Evolutionary conservation across 2,113 vertebrate species (phyloP).

Genomic region (Pardalotus punctatus): DNA sequence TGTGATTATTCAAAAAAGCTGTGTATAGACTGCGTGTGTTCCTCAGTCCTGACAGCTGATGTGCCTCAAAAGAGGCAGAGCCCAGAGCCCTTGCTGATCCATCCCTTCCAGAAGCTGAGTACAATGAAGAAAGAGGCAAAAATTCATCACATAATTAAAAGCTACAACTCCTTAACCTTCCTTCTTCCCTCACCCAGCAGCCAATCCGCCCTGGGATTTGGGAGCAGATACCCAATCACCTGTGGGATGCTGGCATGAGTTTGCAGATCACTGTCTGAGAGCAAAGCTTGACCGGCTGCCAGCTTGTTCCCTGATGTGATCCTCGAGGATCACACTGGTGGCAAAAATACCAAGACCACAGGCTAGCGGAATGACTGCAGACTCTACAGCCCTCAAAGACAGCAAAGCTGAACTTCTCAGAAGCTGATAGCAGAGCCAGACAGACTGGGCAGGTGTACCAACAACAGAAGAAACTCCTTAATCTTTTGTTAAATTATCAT

Average conservation of each 20-base stretch:
- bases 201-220: neutral
- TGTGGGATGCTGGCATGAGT: neutral
- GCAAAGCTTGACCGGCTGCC: neutral
- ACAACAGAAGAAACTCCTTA: neutral
- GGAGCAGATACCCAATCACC: neutral
- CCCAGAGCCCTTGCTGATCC: neutral
- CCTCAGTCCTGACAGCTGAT: neutral
- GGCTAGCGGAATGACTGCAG: neutral
- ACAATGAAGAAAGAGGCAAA: neutral
- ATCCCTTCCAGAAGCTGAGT: neutral
- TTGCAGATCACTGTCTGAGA: neutral
- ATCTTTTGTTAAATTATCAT: neutral
- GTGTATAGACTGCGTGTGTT: rapidly evolving
- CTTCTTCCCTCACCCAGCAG: neutral
- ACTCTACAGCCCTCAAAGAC: neutral
- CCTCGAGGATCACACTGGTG: neutral
- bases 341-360: neutral
- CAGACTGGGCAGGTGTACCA: neutral
- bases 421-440: neutral
- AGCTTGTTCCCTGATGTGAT: neutral
- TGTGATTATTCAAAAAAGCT: neutral
- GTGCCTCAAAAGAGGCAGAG: neutral
- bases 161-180: neutral
- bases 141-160: rapidly evolving
- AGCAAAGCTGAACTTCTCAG: neutral